Conservation (phyloP, 2,888 invertebrate genomes). For the Lysandra bellargus region DNA sequence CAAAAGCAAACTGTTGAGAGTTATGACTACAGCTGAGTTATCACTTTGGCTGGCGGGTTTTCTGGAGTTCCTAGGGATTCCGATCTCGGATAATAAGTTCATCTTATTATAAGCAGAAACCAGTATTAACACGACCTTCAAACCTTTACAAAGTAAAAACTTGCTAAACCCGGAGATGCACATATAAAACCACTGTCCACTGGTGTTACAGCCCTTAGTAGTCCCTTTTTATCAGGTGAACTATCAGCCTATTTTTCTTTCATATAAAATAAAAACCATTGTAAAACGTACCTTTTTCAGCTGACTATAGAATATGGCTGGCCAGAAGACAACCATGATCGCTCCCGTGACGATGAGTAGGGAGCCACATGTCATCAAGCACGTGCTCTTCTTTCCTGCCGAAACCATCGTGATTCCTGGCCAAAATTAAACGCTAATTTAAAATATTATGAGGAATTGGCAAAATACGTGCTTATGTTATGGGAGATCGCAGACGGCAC, state of each 20-base stretch:
- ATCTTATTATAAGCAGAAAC: neutral
- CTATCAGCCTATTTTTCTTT: too few species aligned
- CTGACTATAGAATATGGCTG: conserved; percentile 59
- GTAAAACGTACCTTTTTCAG: conserved; percentile 54
- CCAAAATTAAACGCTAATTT: conserved; percentile 26
- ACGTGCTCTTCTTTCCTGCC: conserved; percentile 53
- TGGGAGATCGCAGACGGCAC: too few species aligned
- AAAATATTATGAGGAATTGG: too few species aligned
- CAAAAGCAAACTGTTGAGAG: too few species aligned
- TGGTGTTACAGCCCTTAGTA: too few species aligned
- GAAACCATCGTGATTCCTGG: conserved; percentile 57
- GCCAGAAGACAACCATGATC: conserved; percentile 67
- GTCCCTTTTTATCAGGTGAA: too few species aligned
- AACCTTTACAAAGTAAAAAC: too few species aligned
- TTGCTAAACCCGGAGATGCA: too few species aligned
- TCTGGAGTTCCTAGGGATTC: neutral
- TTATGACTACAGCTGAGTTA: neutral
- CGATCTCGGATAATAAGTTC: neutral
- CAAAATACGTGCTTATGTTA: too few species aligned
- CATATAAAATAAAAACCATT: neutral
- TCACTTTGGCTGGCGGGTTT: neutral
- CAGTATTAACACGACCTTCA: too few species aligned
- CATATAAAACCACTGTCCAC: too few species aligned
- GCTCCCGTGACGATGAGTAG: conserved; percentile 62
- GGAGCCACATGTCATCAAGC: conserved; percentile 67